Evolutionary conservation across 2,888 invertebrate genomes (phyloP), one percentile per base, ranked within the genome.

Genomic region (Folsomia manolachei): DNA sequence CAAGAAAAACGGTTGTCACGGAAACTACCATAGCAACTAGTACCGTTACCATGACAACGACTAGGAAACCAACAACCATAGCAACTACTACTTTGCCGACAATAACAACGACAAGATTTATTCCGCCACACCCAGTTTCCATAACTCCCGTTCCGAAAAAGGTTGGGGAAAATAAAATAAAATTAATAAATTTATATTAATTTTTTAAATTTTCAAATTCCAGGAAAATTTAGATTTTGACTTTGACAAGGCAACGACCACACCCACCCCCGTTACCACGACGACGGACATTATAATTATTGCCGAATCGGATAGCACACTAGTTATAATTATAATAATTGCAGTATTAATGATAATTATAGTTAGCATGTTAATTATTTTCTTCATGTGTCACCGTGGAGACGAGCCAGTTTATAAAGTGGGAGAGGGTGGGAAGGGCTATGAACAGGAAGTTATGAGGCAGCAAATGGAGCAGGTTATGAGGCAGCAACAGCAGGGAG

Each of bases 331-430:
- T 78, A 94, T 97, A 80, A 94, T 95, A 73, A 84, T 84, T 19
- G 95, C 95, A 1, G 94, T 95, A 78, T 92, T 97, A 69, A 88
- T 97, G 77, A 90, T 97, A 77, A 83, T 86, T 19, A 92, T 96
- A 70, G 88, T 97, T 74, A 70, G 71, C 25, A 79, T 80, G 24
- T 74, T 80, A 19, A 80, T 80, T 63, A 88, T 95, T 73, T 93
- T 97, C 81, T 88, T 96, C 81, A 94, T 94, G 86, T 92, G 94
- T 84, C 89, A 91, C 82, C 88, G 89, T 83, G 89, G 93, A 75
- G 90, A 93, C 68, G 94, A 95, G 83, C 90, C 91, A n/a, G 91
- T 91, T 70, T 97, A 95, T 84, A 97, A 96, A 84, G 92, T 95
- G 74, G 95, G 96, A 82, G 93, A 95, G 39, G 39, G 4, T 39